Base-by-base conservation (phyloP, 2,113 vertebrate species). In the Thalassarche chlororhynchos region DNA sequence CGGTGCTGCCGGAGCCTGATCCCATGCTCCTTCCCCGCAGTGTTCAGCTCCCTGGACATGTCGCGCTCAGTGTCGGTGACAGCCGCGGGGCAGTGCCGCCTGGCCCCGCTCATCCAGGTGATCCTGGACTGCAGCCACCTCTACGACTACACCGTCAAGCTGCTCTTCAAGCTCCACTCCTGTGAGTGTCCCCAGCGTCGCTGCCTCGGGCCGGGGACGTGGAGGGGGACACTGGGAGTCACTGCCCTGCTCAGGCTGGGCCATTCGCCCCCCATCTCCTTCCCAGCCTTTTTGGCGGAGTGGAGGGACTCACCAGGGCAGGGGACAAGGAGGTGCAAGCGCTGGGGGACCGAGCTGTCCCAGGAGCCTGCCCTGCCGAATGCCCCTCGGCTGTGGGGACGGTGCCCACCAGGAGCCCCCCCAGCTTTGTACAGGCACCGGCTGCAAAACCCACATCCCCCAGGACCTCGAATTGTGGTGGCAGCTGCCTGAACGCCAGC, bases 141-240 rank as follows among this genome's bases (percentile, higher is more conserved):
- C 93, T 99, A 99, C 0, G 99, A 99, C 97, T 99, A 99, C 98
- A 99, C 99, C 0, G 99, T 99, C 96, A 99, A 99, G 96, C 99
- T 99, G 66, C 99, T 99, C 96, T 99, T 99, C 98, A 99, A 99
- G 96, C 99, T 99, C 38, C 99, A 99, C 95, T 99, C 99, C 95
- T 99, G 99, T 99, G 97, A 99, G 99, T 99, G 74, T 40, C 23
- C 60, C 47, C 49, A 19, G 46, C 1, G 1, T 36, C 26, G 5
- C 31, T 6, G 2, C 40, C n/a, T 49, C 5, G 5, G 44, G 40
- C 0, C 1, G 4, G 10, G 62, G 3, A 25, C 55, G 14, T 0
- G 1, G 34, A 58, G 29, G 17, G 75, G 34, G 11, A 36, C 26
- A 14, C 34, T 0, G 1, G 25, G 21, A 31, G 3, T 60, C 42